phyloP scores from a whole-genome alignment of 2,888 invertebrate species.

The Ctena decussata region DNA sequence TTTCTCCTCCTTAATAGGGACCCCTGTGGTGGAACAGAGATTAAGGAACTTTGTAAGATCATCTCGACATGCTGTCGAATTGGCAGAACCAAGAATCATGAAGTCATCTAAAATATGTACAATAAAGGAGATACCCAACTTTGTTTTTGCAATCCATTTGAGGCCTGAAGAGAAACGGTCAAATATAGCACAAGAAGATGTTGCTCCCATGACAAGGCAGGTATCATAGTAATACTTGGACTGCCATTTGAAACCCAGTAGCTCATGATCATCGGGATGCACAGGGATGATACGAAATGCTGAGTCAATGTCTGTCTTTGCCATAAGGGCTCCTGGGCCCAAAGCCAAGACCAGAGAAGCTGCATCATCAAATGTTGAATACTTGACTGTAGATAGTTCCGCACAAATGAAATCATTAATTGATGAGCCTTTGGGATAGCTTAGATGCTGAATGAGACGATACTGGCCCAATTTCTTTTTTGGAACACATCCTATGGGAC shows the following conservation, averaged over 20 bases:
- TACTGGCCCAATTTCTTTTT: conserved; percentile 36
- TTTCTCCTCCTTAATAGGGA: conserved; percentile 38
- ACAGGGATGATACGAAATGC: conserved; percentile 38
- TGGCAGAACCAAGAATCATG: conserved; percentile 17
- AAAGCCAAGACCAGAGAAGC: neutral
- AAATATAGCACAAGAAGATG: conserved; percentile 25
- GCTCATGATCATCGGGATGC: conserved; percentile 26
- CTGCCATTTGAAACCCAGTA: conserved; percentile 38
- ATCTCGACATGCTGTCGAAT: neutral
- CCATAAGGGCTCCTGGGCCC: neutral
- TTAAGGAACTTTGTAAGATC: neutral
- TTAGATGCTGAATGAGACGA: conserved; percentile 56
- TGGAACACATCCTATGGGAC: conserved; percentile 47
- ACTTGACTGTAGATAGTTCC: conserved; percentile 6
- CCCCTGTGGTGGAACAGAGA: conserved; percentile 18
- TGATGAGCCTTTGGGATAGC: conserved; percentile 36
- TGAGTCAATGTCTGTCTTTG: conserved; percentile 36
- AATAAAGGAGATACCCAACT: neutral
- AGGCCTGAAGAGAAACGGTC: conserved; percentile 36
- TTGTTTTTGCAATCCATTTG: conserved; percentile 5
- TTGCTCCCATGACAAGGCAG: conserved; percentile 37
- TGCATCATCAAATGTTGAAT: conserved; percentile 38
- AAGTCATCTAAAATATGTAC: conserved; percentile 44
- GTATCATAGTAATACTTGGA: conserved; percentile 32
- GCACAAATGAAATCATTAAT: conserved; percentile 50